A percentile compares a stretch with the other conserved stretches of the same genome.
Evolutionary conservation across 2,113 vertebrate species (phyloP).

Genomic region (Cyprinodon tularosa): DNA sequence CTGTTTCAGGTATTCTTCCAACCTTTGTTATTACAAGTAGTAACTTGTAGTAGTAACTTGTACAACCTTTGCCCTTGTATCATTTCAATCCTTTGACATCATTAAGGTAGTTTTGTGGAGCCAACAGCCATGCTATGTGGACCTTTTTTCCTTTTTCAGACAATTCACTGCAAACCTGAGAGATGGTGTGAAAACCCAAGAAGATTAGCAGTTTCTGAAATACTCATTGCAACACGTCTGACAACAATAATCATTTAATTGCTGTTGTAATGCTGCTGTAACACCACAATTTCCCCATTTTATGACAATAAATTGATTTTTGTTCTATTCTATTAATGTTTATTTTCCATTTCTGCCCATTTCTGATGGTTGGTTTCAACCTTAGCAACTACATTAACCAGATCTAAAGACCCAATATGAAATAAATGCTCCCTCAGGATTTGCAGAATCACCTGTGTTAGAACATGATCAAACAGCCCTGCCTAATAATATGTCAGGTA

Average conservation of each 20-base stretch:
- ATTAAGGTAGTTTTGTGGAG: not conserved
- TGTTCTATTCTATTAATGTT: too few relatives aligned
- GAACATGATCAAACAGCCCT: not conserved
- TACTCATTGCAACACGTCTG: not conserved
- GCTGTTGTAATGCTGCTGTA: too few relatives aligned
- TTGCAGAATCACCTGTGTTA: not conserved
- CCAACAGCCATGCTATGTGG: not conserved
- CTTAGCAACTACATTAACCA: not conserved
- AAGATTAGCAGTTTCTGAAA: not conserved
- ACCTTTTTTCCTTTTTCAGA: not conserved
- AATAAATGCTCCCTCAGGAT: not conserved
- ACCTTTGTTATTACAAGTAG: not conserved
- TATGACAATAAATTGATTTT: too few relatives aligned
- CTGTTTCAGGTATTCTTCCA: too few relatives aligned
- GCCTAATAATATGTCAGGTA: too few relatives aligned
- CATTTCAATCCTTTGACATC: not conserved
- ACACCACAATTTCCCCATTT: too few relatives aligned
- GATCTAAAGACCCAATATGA: not conserved
- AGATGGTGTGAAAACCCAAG: not conserved
- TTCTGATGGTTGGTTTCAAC: not conserved
- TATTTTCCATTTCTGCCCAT: not conserved
- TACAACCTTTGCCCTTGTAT: not conserved
- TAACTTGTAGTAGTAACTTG: not conserved
- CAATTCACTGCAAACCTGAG: too few relatives aligned
- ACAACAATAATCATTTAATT: not conserved